A percentile compares a stretch with the other conserved stretches of the same genome.
Evolutionary conservation across 37 sponge, comb jelly and placozoan genomes (phyloP).

Genomic region (Bolinopsis microptera): DNA sequence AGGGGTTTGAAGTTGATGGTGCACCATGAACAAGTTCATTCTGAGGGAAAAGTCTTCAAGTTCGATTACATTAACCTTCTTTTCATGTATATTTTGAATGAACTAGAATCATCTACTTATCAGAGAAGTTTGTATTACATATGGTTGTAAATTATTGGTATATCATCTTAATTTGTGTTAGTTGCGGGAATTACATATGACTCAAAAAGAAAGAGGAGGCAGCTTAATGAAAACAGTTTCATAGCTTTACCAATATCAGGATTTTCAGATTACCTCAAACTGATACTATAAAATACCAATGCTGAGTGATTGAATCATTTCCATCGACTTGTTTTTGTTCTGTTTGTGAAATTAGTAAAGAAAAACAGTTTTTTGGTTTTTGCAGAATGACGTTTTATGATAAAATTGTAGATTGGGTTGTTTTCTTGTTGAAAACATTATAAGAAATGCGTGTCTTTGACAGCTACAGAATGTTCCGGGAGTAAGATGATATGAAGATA

Average conservation of each 20-base stretch:
- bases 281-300: too few species aligned
- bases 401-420: background rate
- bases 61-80: background rate
- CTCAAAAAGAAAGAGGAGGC: too few species aligned
- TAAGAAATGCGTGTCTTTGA: background rate
- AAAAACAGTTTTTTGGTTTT: background rate
- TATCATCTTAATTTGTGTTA: too few species aligned
- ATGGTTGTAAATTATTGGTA: background rate
- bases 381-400: background rate
- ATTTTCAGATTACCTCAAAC: too few species aligned
- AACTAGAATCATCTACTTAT: background rate
- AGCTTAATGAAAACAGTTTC: too few species aligned
- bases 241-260: too few species aligned
- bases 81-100: background rate
- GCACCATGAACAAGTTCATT: too few species aligned
- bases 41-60: background rate
- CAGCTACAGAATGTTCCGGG: background rate
- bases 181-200: background rate
- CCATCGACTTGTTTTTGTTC: background rate
- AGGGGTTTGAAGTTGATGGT: background rate
- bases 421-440: background rate
- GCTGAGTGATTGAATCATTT: background rate
- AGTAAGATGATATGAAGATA: background rate
- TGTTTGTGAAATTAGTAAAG: background rate
- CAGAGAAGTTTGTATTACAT: background rate